Evolutionary conservation across 2,888 invertebrate species (phyloP).

Genomic region (Biston stratarius): DNA sequence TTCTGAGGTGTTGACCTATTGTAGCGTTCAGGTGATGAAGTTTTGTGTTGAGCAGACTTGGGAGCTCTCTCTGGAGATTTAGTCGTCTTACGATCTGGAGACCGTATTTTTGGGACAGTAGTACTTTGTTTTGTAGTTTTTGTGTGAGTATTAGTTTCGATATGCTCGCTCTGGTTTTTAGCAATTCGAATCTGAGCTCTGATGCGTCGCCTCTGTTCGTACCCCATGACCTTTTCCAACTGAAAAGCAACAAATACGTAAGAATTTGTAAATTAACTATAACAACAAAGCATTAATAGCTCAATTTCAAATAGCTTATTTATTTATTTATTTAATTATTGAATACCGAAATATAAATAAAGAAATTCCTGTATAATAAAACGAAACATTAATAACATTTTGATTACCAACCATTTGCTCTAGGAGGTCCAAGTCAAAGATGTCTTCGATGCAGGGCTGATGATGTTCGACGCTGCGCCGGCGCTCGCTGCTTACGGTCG

Average conservation of each 20-base stretch:
- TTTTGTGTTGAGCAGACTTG: slow-evolving; percentile 55
- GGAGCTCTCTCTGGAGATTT: slow-evolving; percentile 58
- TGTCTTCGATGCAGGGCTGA: slow-evolving; percentile 89
- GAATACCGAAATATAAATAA: neutral
- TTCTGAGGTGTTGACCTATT: slow-evolving; percentile 53
- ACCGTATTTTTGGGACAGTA: slow-evolving; percentile 53
- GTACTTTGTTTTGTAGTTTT: slow-evolving; percentile 60
- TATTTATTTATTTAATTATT: neutral
- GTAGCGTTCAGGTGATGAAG: slow-evolving; percentile 62
- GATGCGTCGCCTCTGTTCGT: slow-evolving; percentile 92
- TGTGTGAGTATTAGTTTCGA: slow-evolving; percentile 54
- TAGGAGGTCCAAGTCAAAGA: slow-evolving; percentile 89
- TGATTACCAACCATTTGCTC: slow-evolving; percentile 89
- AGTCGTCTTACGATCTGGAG: slow-evolving; percentile 59
- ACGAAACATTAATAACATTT: slow-evolving; percentile 41
- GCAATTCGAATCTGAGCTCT: slow-evolving; percentile 92
- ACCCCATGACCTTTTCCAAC: slow-evolving; percentile 91
- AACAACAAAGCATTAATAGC: neutral
- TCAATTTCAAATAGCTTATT: no score
- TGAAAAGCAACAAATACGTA: slow-evolving; percentile 57
- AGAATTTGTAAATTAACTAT: neutral
- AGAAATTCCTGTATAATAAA: slow-evolving; percentile 40
- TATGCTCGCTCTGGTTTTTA: slow-evolving; percentile 86
- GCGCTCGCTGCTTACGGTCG: slow-evolving; percentile 76
- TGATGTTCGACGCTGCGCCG: slow-evolving; percentile 82